Evolutionary conservation across 2,797 vertebrate genomes (phyloP), one percentile per base, ranked within the genome.

Genomic region (Dryobates pubescens): DNA sequence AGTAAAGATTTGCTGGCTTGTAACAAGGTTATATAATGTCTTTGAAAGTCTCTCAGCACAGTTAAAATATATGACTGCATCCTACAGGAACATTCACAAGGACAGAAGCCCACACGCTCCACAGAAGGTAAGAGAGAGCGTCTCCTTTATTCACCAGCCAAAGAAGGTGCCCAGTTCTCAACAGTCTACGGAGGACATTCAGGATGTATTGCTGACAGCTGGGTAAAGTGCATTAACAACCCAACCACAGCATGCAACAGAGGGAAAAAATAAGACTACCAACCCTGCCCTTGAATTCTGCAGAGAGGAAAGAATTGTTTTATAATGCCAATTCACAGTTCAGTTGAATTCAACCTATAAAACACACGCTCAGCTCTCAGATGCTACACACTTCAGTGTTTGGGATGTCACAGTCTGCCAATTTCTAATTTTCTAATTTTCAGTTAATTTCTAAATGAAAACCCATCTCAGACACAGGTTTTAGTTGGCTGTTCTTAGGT

Each of bases 21-120:
- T 88, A 94, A 67, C 5, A 34, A 84, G 75, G 83, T 67, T 82
- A 30, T 69, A n/a, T 70, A 88, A 86, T 0, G 17, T 59, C 56
- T 88, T 77, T 59, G 54, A 92, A 94, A 94, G 69, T 51, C 75
- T 82, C 45, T 84, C 62, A 94, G 49, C 38, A 70, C 34, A 69
- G 47, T 89, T 85, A 89, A 95, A 95, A 94, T 90, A 93, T 95
- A 92, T 90, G 67, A 78, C 54, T 86, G 67, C 62, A 88, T 90
- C 64, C 71, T 82, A 77, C 68, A 82, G 68, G 45, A 90, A 93
- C 71, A 58, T 61, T 92, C 64, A 86, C 93, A 59, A 85, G 54
- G 87, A 86, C 4, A 75, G 83, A 92, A 77, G 91, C 86, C 94
- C 95, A 73, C n/a, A 49, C 65, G 73, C 94, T 95, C 91, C 85